Conservation (phyloP, 2,797 vertebrate species). For the Bothrops alternatus region DNA sequence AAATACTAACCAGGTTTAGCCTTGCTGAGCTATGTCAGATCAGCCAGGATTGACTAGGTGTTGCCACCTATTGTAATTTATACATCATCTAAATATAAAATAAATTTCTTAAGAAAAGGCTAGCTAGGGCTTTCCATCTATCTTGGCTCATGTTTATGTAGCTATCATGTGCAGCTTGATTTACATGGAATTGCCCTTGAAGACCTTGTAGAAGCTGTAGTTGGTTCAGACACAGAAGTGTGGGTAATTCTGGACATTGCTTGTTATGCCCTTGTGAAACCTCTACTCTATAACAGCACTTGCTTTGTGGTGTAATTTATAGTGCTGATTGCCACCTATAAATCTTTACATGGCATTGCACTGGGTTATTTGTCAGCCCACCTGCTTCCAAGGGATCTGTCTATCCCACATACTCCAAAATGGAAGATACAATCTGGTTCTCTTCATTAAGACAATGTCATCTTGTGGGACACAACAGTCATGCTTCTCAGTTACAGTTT, state of each 20-base stretch:
- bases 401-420: neutral
- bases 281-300: neutral
- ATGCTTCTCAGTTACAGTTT: neutral
- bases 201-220: neutral
- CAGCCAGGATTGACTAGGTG: neutral
- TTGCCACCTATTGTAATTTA: neutral
- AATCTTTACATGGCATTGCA: neutral
- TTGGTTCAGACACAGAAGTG: neutral
- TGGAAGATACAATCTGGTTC: neutral
- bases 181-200: neutral
- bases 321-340: neutral
- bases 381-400: neutral
- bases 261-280: neutral
- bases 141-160: neutral
- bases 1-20: neutral
- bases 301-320: neutral
- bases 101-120: neutral
- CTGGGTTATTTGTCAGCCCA: neutral
- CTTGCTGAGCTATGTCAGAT: neutral
- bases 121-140: neutral
- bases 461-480: neutral
- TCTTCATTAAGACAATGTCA: neutral
- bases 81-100: neutral
- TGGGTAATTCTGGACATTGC: neutral
- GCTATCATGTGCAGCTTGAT: neutral